Conservation (phyloP, 2,888 invertebrate species). For the Mellilla xanthometata region DNA sequence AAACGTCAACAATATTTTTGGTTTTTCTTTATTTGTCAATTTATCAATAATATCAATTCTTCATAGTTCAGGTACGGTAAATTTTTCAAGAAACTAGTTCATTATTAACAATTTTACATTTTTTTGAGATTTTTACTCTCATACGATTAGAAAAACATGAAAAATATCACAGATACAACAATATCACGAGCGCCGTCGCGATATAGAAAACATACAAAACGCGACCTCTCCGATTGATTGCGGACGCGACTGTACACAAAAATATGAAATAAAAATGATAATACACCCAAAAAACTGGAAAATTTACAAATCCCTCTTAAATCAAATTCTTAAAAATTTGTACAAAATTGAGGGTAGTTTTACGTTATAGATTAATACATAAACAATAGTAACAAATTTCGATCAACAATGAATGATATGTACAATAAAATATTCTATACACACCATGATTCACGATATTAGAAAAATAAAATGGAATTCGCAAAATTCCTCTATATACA, state of each 20-base stretch:
- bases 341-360: constrained; percentile 28
- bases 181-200: constrained; percentile 47
- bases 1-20: constrained; percentile 24
- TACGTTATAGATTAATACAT: constrained; percentile 26
- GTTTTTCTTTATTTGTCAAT: constrained; percentile 74
- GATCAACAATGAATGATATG: constrained; percentile 49
- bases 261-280: constrained; percentile 67
- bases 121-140: constrained; percentile 58
- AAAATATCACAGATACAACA: constrained; percentile 69
- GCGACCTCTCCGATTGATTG: constrained; percentile 60
- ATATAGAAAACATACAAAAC: constrained; percentile 60
- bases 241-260: constrained; percentile 67
- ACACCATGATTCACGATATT: constrained; percentile 61
- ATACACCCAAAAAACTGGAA: constrained; percentile 56
- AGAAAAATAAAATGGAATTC: constrained; percentile 56
- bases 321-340: constrained; percentile 54
- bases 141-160: constrained; percentile 37
- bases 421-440: constrained; percentile 53
- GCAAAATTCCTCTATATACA: constrained; percentile 67
- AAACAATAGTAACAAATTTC: constrained; percentile 55
- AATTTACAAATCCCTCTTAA: constrained; percentile 63
- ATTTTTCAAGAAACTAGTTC: constrained; percentile 59
- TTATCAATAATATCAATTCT: constrained; percentile 47
- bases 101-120: constrained; percentile 61
- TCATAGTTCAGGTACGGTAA: constrained; percentile 59